Evolutionary conservation across 2,888 invertebrate genomes (phyloP).

Genomic region (Napeogenes sylphis): DNA sequence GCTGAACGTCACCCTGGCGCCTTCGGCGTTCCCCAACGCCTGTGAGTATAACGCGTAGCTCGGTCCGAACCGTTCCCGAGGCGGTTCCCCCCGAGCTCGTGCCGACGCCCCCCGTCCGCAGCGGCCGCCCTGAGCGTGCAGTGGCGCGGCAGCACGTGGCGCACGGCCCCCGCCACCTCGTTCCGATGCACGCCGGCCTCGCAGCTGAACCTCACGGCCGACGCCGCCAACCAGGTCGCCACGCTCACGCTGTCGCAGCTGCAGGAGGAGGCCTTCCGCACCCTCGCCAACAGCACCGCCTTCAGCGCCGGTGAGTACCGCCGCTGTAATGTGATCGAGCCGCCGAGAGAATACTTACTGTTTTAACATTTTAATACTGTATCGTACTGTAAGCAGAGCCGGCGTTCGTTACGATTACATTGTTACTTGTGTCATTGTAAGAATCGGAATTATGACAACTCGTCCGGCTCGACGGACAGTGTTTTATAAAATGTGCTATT

Average conservation of each 20-base stretch:
- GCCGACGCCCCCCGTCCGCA: slow-evolving; percentile 5
- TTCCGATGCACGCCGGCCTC: slow-evolving; percentile 84
- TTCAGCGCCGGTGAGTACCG: slow-evolving; percentile 81
- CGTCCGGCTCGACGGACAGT: too few species aligned
- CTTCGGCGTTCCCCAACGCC: slow-evolving; percentile 63
- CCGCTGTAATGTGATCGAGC: too few species aligned
- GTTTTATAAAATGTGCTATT: too few species aligned
- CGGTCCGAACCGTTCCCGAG: background rate
- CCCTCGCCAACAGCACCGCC: slow-evolving; percentile 52
- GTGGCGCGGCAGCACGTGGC: slow-evolving; percentile 75
- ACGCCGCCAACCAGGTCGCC: slow-evolving; percentile 50
- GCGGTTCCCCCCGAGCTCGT: background rate
- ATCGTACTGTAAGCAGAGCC: too few species aligned
- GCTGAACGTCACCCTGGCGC: slow-evolving; percentile 50
- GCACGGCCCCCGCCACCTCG: slow-evolving; percentile 80
- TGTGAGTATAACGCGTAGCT: slow-evolving; percentile 46
- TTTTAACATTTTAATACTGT: too few species aligned
- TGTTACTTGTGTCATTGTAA: too few species aligned
- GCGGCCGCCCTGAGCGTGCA: slow-evolving; percentile 41
- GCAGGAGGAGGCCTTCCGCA: slow-evolving; percentile 86
- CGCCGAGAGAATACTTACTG: too few species aligned
- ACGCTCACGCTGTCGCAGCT: slow-evolving; percentile 78
- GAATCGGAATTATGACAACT: too few species aligned
- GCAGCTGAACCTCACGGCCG: slow-evolving; percentile 73
- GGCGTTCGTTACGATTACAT: too few species aligned